Base-by-base conservation (phyloP, 2,113 vertebrate species). In the Crotalus horridus region DNA sequence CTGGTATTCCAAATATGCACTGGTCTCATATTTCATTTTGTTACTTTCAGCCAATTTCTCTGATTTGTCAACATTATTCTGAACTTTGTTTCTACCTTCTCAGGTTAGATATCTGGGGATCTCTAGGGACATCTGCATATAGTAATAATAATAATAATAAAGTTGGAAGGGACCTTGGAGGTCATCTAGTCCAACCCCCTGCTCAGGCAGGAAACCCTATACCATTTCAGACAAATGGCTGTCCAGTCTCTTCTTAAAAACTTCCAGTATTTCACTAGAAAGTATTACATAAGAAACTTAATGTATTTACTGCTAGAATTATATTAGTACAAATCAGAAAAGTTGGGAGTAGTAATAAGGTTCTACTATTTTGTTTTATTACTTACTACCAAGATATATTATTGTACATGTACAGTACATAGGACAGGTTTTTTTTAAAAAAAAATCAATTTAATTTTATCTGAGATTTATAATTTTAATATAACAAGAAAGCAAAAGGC, bases 401-500 rank as follows among this genome's bases (percentile, higher is more conserved):
- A 81, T 39, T 81, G 15, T 81, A 81, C 17, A 17, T 21, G 2
- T 9, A 39, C 6, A 39, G 69, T 39, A 81, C 74, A 81, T 9
- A 81, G 7, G 17, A 21, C 17, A 43, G 26, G 6, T 43, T 39
- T 43, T 21, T 81, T 43, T 81, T 4, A 0, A 0, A 17, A 74
- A 69, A 69, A 33, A 33, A 21, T 21, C 33, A 21, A 81, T 9
- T 81, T 81, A 95, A 86, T 59, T 94, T 91, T 91, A 85, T 94
- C 92, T 92, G 94, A 96, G 92, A 87, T 48, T 95, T 88, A 56
- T 33, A 93, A 74, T 69, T 95, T 89, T 94, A 93, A 94, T 96
- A 93, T 94, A 94, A 91, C 87, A 61, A 89, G 88, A 64, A 94
- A 95, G 94, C 93, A 92, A 95, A 9, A 94, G 96, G 96, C 97